These are phyloP conservation scores for Ciconia stormi DNA, from an alignment of 2,113 vertebrate species.

Conservation along the genomic window DNA sequence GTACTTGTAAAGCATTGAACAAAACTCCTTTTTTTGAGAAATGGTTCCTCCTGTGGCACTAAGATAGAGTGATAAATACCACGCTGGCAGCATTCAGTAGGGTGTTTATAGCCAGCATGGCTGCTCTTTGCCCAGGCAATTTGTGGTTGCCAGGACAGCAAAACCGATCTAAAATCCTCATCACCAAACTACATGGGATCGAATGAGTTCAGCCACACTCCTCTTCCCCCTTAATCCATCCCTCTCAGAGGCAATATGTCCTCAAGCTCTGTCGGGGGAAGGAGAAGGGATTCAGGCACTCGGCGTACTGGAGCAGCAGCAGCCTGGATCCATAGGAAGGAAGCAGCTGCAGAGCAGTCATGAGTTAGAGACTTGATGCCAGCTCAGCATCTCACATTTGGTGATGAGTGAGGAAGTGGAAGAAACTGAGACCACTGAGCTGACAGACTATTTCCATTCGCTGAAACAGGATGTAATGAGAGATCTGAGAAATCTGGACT, in stretches of 20 bases:
- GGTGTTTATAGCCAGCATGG: not conserved
- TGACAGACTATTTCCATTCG: not conserved
- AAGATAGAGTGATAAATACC: not conserved
- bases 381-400: not conserved
- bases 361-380: not conserved
- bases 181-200: not conserved
- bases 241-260: not conserved
- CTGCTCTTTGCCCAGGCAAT: not conserved
- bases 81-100: not conserved
- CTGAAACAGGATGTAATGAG: constrained; percentile 16
- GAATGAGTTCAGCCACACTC: not conserved
- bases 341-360: not conserved
- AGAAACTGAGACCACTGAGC: not conserved
- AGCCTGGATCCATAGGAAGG: not conserved
- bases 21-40: not conserved
- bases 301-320: rapidly evolving
- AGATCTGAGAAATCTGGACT: constrained; percentile 14
- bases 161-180: not conserved
- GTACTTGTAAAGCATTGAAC: not conserved
- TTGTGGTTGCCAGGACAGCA: not conserved
- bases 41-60: not conserved
- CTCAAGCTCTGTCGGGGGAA: not conserved
- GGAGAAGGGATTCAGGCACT: not conserved
- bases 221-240: not conserved
- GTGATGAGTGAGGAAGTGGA: constrained; percentile 11